Evolutionary conservation across 1,140 invertebrate species (phyloP).

Genomic region (Cyclargus thomasi): DNA sequence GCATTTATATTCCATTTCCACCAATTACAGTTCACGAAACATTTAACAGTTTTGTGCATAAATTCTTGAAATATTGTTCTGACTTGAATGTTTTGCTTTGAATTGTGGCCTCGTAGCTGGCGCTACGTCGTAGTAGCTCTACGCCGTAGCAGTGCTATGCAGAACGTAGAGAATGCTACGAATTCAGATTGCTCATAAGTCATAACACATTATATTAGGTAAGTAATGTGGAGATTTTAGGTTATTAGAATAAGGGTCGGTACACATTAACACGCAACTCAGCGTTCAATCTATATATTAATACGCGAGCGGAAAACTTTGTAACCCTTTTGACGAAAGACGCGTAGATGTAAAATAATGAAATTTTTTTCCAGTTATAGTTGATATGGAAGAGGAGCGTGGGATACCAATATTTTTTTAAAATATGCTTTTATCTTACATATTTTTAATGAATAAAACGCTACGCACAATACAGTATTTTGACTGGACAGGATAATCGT

Average conservation of each 20-base stretch:
- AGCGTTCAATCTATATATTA: no score
- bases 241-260: background rate
- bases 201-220: background rate
- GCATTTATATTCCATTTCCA: background rate
- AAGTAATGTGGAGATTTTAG: background rate
- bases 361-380: no score
- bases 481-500: no score
- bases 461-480: no score
- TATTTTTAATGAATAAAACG: no score
- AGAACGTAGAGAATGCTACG: constrained; percentile 8
- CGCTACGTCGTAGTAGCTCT: background rate
- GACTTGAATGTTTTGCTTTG: background rate
- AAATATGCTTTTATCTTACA: no score
- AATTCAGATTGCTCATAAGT: background rate
- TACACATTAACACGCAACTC: no score
- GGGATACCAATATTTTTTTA: no score
- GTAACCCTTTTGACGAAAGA: no score
- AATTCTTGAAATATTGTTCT: background rate
- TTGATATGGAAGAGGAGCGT: no score
- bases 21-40: background rate
- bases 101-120: background rate
- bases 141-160: constrained; percentile 2
- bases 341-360: no score
- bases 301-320: no score
- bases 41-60: background rate